These are phyloP conservation scores for Emesis furor DNA, from an alignment of 2,888 invertebrate genomes.

Conservation along the genomic window DNA sequence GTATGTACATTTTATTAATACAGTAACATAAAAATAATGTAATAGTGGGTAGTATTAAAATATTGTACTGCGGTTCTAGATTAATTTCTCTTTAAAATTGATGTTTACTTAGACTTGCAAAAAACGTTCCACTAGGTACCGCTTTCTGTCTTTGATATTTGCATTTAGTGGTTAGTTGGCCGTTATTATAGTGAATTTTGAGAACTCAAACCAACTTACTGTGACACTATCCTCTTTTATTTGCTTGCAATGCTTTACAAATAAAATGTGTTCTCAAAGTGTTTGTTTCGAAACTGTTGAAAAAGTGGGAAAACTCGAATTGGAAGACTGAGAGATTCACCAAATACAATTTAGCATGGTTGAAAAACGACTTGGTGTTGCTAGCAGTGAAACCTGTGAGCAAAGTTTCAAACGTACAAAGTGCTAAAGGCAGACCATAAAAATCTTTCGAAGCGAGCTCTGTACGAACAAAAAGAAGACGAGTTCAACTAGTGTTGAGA, in stretches of 20 bases:
- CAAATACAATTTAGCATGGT: background rate
- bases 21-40: too few relatives aligned
- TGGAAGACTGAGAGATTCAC: constrained; percentile 1
- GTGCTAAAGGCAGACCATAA: background rate
- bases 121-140: background rate
- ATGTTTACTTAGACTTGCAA: background rate
- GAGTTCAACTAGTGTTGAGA: background rate
- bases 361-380: constrained; percentile 2
- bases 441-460: constrained; percentile 10
- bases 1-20: too few relatives aligned
- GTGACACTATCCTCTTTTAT: background rate
- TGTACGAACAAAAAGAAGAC: constrained; percentile 11
- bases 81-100: background rate
- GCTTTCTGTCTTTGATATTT: constrained; percentile 6
- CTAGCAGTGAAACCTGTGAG: constrained; percentile 1
- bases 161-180: background rate
- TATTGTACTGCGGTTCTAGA: too few relatives aligned
- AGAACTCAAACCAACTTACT: background rate
- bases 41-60: too few relatives aligned
- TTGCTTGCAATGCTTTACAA: background rate
- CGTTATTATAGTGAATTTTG: background rate
- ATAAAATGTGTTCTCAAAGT: background rate
- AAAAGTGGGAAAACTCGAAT: background rate
- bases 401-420: background rate
- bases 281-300: constrained; percentile 11